Percentiles rank a stretch among this genome's conserved stretches.
These are phyloP conservation scores for Etheostoma nigrum DNA, from an alignment of 2,797 vertebrate species.

Conservation along the genomic window DNA sequence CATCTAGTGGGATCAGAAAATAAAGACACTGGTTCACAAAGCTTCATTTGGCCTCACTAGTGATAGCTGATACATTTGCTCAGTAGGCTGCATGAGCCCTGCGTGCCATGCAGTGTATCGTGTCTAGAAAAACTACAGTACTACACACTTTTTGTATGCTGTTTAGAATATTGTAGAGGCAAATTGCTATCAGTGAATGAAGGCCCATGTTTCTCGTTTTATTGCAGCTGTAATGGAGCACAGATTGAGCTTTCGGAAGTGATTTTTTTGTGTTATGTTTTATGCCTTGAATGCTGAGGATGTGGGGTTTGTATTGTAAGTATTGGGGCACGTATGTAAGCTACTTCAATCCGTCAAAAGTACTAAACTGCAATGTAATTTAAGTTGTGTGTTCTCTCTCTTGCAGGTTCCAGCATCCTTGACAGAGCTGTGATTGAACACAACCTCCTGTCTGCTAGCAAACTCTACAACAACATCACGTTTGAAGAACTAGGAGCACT, in stretches of 20 bases:
- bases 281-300: background rate
- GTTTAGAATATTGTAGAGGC: background rate
- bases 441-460: conserved; percentile 97
- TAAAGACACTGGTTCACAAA: no score
- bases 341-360: background rate
- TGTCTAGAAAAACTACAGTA: background rate
- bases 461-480: conserved; percentile 99
- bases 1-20: no score
- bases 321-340: background rate
- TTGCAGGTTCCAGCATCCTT: conserved; percentile 95
- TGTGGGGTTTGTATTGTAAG: background rate
- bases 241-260: background rate
- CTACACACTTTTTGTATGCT: background rate
- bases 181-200: background rate
- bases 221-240: background rate
- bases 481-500: conserved; percentile 98
- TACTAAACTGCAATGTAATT: background rate
- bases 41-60: no score
- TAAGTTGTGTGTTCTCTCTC: background rate
- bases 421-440: conserved; percentile 99
- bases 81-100: background rate
- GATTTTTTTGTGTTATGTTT: background rate
- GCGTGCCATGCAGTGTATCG: background rate
- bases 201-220: background rate
- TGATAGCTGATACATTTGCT: background rate